Conservation (phyloP, 2,797 vertebrate species). For the Anisognathus igniventris region DNA sequence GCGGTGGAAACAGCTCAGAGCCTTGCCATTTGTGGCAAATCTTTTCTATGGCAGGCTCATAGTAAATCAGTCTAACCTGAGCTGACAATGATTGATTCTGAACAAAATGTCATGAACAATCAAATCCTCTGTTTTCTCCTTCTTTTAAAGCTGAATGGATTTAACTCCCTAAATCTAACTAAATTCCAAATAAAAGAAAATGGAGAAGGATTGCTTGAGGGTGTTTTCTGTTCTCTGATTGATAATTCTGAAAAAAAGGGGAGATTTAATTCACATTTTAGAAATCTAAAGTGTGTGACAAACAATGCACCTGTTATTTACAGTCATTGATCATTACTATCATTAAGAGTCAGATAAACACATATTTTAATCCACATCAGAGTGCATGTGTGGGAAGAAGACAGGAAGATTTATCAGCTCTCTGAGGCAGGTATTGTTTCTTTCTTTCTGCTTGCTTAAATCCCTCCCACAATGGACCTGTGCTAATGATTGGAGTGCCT, state of each 20-base stretch:
- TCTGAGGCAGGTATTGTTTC: constrained; percentile 13
- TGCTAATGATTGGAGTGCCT: constrained; percentile 1
- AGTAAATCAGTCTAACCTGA: constrained; percentile 69
- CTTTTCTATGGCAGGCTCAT: constrained; percentile 49
- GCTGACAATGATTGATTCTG: constrained; percentile 71
- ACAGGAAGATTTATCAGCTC: constrained; percentile 44
- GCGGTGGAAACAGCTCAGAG: constrained; percentile 54
- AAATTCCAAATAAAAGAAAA: constrained; percentile 40
- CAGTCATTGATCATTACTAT: constrained; percentile 37
- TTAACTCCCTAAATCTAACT: constrained; percentile 48
- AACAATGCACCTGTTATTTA: not conserved
- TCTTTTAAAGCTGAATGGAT: constrained; percentile 38
- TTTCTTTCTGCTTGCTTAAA: constrained; percentile 16
- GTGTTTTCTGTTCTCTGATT: not conserved
- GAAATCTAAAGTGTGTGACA: not conserved
- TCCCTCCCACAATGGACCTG: not conserved
- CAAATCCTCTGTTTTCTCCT: constrained; percentile 56
- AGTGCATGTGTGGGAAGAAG: not conserved
- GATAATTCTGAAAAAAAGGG: not conserved
- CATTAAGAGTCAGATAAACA: not conserved
- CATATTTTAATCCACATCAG: constrained; percentile 28
- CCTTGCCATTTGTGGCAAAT: constrained; percentile 58
- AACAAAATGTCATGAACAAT: constrained; percentile 71
- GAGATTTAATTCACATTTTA: not conserved
- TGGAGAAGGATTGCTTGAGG: not conserved